A percentile compares a stretch with the other conserved stretches of the same genome.
Evolutionary conservation across 2,113 vertebrate species (phyloP).

Genomic region (Tenrec ecaudatus): DNA sequence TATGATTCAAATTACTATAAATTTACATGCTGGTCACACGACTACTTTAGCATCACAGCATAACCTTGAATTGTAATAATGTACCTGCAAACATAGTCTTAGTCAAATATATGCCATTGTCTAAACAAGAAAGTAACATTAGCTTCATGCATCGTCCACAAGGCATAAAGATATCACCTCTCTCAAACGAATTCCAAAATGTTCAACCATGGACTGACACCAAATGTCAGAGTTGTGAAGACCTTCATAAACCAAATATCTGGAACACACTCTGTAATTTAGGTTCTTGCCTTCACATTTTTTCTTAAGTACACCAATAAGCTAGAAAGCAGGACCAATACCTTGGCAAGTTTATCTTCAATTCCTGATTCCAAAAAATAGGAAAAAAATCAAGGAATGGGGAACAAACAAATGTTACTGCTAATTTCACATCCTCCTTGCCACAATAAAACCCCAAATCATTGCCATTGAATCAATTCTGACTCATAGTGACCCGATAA

Average conservation of each 20-base stretch:
- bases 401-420: background rate
- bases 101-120: background rate
- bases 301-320: background rate
- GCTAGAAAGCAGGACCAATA: background rate
- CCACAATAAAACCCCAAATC: too few species aligned
- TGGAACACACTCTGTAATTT: background rate
- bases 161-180: background rate
- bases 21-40: background rate
- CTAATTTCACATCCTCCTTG: background rate
- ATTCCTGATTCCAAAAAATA: slow-evolving; percentile 41
- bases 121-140: background rate
- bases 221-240: background rate
- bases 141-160: background rate
- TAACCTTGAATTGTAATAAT: background rate
- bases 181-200: slow-evolving; percentile 9
- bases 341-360: slow-evolving; percentile 20
- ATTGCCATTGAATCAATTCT: too few species aligned
- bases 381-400: background rate
- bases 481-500: too few species aligned
- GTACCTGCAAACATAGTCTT: background rate
- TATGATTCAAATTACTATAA: background rate
- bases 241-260: background rate
- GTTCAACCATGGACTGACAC: background rate
- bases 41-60: background rate
- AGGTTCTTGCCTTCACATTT: background rate